These are phyloP conservation scores for Neoaliturus tenellus DNA, from an alignment of 2,888 invertebrate species.

Conservation along the genomic window DNA sequence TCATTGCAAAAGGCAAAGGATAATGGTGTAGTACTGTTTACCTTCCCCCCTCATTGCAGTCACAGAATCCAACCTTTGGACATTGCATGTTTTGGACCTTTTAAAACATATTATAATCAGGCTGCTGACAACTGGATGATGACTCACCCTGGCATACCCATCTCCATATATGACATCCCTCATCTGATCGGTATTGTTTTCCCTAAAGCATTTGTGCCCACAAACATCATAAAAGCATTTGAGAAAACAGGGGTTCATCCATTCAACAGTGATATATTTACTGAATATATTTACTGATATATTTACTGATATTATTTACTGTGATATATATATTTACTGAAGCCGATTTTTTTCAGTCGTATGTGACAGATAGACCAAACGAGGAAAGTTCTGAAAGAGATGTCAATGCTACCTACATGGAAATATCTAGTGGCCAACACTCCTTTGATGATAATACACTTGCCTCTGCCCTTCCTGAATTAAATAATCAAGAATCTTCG, in stretches of 20 bases:
- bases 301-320: no score
- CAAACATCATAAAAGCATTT: slow-evolving; percentile 43
- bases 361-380: slow-evolving; percentile 15
- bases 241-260: neutral
- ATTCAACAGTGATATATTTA: neutral
- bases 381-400: no score
- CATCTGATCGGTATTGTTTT: neutral
- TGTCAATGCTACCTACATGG: no score
- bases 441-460: no score
- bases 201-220: neutral
- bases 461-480: no score
- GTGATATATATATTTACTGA: slow-evolving; percentile 45
- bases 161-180: slow-evolving; percentile 31
- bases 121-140: slow-evolving; percentile 20
- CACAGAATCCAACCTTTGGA: slow-evolving; percentile 50
- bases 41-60: slow-evolving; percentile 37
- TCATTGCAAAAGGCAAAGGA: slow-evolving; percentile 16
- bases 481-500: no score
- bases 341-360: slow-evolving; percentile 32
- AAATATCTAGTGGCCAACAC: no score
- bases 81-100: slow-evolving; percentile 33
- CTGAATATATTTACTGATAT: no score
- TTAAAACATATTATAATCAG: slow-evolving; percentile 28
- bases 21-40: slow-evolving; percentile 38
- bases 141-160: slow-evolving; percentile 22